phyloP scores from a whole-genome alignment of 2,888 invertebrate species.

The Cantharis flavilabris region DNA sequence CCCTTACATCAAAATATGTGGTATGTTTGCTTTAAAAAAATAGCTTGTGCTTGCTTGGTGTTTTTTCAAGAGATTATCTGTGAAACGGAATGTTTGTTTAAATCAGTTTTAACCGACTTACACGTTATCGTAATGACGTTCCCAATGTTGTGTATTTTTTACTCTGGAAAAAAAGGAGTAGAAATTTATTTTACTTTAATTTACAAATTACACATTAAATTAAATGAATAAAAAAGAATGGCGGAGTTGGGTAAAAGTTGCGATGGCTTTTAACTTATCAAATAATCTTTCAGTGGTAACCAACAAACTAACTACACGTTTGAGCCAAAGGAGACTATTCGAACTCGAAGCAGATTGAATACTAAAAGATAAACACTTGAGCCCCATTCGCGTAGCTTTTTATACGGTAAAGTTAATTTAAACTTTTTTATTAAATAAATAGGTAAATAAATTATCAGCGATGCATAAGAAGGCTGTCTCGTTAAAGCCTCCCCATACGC shows the following conservation, averaged over 20 bases:
- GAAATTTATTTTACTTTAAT: neutral
- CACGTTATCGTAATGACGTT: neutral
- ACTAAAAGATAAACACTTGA: slow-evolving; percentile 22
- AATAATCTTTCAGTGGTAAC: slow-evolving; percentile 6
- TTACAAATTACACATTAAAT: neutral
- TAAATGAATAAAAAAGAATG: neutral
- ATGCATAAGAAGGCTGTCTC: neutral
- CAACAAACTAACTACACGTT: slow-evolving; percentile 7
- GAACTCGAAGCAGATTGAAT: slow-evolving; percentile 19
- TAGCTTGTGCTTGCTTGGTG: neutral
- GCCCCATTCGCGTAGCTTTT: slow-evolving; percentile 15
- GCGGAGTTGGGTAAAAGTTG: neutral
- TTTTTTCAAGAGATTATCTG: neutral
- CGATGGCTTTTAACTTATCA: neutral
- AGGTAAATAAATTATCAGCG: neutral
- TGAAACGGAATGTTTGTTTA: neutral
- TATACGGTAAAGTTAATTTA: neutral
- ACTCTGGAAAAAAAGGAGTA: neutral
- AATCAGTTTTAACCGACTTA: neutral
- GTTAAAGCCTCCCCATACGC: neutral
- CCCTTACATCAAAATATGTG: neutral
- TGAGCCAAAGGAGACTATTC: slow-evolving; percentile 13
- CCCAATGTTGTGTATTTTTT: neutral
- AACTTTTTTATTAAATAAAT: neutral
- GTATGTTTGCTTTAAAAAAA: neutral